These are phyloP conservation scores for Cerastis rubricosa DNA, from an alignment of 2,888 invertebrate species.

Conservation along the genomic window DNA sequence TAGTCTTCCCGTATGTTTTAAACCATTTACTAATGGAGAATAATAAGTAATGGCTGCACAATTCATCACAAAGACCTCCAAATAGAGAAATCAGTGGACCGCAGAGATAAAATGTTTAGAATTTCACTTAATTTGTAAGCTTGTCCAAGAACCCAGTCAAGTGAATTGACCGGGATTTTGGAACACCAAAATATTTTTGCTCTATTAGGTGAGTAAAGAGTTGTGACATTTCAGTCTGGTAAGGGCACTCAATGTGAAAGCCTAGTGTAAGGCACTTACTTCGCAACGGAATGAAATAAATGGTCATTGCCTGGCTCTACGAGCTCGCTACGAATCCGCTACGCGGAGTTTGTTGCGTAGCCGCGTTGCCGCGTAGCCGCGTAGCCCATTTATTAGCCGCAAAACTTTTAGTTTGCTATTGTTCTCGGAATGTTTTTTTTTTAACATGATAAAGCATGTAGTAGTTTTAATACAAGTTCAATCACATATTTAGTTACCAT, in stretches of 20 bases:
- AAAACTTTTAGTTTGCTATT: conserved; percentile 9
- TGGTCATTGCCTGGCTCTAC: conserved; percentile 39
- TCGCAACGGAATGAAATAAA: conserved; percentile 38
- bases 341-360: conserved; percentile 35
- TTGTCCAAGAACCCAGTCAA: too few species aligned
- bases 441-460: background rate
- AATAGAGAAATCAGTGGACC: conserved; percentile 27
- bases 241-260: conserved; percentile 8
- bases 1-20: background rate
- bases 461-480: conserved; percentile 4
- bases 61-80: background rate
- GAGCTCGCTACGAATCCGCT: conserved; percentile 35
- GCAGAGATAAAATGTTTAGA: conserved; percentile 27
- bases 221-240: conserved; percentile 12
- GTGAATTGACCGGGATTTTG: background rate
- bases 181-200: background rate
- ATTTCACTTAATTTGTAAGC: conserved; percentile 25
- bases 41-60: background rate
- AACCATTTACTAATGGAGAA: background rate
- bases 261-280: conserved; percentile 5
- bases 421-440: conserved; percentile 4
- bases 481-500: background rate
- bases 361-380: conserved; percentile 17
- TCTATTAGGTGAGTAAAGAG: background rate
- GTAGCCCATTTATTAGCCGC: conserved; percentile 31